A percentile compares a stretch with the other conserved stretches of the same genome.
These are phyloP conservation scores for Phylloscopus trochilus DNA, from an alignment of 2,113 vertebrate species.

Conservation along the genomic window DNA sequence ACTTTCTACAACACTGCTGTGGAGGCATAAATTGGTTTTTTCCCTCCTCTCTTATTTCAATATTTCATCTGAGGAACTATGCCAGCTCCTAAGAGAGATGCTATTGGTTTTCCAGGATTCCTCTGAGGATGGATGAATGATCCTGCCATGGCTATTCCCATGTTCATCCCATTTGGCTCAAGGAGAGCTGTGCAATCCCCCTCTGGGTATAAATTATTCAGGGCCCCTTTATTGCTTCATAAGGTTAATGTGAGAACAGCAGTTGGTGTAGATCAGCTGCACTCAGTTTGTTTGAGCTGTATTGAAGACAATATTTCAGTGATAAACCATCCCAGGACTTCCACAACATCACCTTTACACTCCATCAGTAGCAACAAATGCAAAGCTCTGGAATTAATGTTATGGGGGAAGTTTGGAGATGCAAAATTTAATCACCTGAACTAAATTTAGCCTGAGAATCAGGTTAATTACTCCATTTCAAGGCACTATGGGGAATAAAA, in stretches of 20 bases:
- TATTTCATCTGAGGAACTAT: not conserved
- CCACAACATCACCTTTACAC: not conserved
- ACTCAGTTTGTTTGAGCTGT: not conserved
- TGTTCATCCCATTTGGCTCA: not conserved
- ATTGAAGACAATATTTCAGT: not conserved
- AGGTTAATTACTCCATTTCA: not conserved
- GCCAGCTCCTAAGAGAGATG: not conserved
- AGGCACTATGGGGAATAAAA: not conserved
- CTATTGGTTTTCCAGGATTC: not conserved
- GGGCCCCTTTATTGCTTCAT: constrained; percentile 8
- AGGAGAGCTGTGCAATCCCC: not conserved
- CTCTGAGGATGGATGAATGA: not conserved
- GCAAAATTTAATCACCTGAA: not conserved
- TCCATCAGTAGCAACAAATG: not conserved
- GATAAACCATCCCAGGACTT: not conserved
- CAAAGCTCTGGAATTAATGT: not conserved
- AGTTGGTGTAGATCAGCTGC: not conserved
- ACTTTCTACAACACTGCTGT: not conserved
- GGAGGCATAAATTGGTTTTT: not conserved
- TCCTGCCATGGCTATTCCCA: not conserved
- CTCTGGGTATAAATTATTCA: constrained; percentile 48
- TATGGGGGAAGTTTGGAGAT: not conserved
- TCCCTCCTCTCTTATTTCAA: not conserved
- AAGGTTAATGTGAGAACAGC: not conserved
- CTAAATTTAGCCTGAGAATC: not conserved